phyloP scores from a whole-genome alignment of 2,888 invertebrate genomes.

The Aporophyla lueneburgensis region DNA sequence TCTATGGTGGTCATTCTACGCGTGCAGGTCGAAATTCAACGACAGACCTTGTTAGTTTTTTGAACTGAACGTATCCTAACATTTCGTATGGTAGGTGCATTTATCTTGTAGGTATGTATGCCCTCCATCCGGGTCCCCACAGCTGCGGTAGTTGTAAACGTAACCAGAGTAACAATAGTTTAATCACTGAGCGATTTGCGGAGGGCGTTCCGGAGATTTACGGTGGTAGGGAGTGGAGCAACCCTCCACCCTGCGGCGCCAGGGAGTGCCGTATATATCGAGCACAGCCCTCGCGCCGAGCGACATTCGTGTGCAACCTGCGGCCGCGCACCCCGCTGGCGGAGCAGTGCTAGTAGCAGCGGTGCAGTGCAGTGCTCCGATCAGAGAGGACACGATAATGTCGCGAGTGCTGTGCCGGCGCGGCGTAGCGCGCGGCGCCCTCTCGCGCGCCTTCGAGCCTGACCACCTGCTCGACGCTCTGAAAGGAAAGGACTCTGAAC shows the following conservation, averaged over 20 bases:
- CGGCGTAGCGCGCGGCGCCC: slow-evolving; percentile 75
- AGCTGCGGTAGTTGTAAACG: slow-evolving; percentile 26
- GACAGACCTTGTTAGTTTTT: not conserved
- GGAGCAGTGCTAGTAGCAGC: not conserved
- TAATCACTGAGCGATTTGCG: slow-evolving; percentile 74
- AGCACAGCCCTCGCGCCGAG: slow-evolving; percentile 26
- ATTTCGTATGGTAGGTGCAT: slow-evolving; percentile 1
- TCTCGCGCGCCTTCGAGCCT: slow-evolving; percentile 73
- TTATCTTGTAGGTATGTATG: not conserved
- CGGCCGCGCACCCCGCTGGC: slow-evolving; percentile 34
- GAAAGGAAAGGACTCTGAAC: slow-evolving; percentile 41
- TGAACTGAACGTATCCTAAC: not conserved
- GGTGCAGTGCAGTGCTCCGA: not conserved
- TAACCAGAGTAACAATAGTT: slow-evolving; percentile 73
- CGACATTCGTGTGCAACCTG: slow-evolving; percentile 52
- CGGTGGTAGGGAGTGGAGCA: slow-evolving; percentile 58
- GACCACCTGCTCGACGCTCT: slow-evolving; percentile 74
- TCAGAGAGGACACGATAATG: slow-evolving; percentile 20
- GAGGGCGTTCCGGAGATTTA: slow-evolving; percentile 75
- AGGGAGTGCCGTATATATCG: slow-evolving; percentile 57
- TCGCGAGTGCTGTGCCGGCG: slow-evolving; percentile 74
- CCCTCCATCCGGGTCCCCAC: not conserved
- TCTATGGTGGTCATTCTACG: too few species aligned
- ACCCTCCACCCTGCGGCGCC: slow-evolving; percentile 66
- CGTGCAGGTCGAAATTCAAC: not conserved